phyloP scores from a whole-genome alignment of 2,888 invertebrate species.

The Campaea margaritaria region DNA sequence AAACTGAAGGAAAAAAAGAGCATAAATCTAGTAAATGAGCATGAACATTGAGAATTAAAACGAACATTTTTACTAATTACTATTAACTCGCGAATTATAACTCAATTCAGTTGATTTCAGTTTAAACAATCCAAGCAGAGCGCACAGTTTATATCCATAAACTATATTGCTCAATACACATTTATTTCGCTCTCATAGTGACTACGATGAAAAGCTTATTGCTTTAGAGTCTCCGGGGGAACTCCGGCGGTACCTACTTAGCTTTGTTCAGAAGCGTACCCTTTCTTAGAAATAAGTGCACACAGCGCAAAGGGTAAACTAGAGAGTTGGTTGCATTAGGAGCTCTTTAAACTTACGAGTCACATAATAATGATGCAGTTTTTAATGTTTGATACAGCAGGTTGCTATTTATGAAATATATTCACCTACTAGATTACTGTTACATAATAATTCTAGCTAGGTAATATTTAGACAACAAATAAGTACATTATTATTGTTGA shows the following conservation, averaged over 20 bases:
- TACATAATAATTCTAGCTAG: too few relatives aligned
- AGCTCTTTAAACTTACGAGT: slow-evolving; percentile 28
- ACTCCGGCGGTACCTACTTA: slow-evolving; percentile 54
- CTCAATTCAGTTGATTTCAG: too few relatives aligned
- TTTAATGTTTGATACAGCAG: neutral
- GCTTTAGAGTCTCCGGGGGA: slow-evolving; percentile 48
- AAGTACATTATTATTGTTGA: too few relatives aligned
- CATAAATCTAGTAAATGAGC: too few relatives aligned
- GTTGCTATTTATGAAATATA: neutral
- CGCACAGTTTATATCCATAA: slow-evolving; percentile 1
- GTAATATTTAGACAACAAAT: too few relatives aligned
- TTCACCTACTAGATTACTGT: too few relatives aligned
- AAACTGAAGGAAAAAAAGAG: neutral
- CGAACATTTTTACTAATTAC: too few relatives aligned
- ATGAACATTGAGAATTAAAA: too few relatives aligned
- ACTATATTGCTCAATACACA: slow-evolving; percentile 22
- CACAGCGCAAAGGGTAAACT: slow-evolving; percentile 31
- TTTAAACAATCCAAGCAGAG: slow-evolving; percentile 4
- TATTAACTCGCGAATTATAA: too few relatives aligned
- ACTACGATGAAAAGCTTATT: slow-evolving; percentile 55
- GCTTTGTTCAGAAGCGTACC: slow-evolving; percentile 51
- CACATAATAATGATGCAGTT: slow-evolving; percentile 16
- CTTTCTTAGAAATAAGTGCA: slow-evolving; percentile 45
- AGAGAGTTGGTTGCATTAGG: slow-evolving; percentile 35
- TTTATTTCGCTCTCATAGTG: slow-evolving; percentile 40